Conservation (phyloP, 2,113 vertebrate genomes). For the Alosa alosa region DNA sequence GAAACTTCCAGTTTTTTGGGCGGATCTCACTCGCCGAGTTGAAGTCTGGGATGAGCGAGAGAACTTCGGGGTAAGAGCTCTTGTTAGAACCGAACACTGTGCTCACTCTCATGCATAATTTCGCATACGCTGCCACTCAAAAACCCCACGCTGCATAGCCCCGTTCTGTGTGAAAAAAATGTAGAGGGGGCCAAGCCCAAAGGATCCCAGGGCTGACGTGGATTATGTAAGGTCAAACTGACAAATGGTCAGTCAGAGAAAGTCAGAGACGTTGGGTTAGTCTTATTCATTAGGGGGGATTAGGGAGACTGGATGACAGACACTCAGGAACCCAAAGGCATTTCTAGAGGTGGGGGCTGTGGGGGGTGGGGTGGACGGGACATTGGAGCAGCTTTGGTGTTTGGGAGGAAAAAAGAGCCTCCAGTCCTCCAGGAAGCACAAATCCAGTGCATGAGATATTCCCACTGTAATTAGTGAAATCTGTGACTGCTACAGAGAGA, state of each 20-base stretch:
- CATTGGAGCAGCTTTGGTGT: not conserved
- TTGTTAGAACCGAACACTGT: not conserved
- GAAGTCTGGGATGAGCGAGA: not conserved
- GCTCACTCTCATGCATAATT: not conserved
- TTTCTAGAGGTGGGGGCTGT: not conserved
- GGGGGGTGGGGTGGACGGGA: no score
- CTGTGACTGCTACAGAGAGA: not conserved
- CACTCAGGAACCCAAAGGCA: not conserved
- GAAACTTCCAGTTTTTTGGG: not conserved
- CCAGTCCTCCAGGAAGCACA: conserved; percentile 20
- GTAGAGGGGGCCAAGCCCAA: not conserved
- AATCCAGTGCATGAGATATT: conserved; percentile 1
- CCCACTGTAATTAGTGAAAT: conserved; percentile 1
- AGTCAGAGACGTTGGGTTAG: not conserved
- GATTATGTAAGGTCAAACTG: conserved; percentile 11
- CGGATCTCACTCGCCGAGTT: not conserved
- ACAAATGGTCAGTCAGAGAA: conserved; percentile 20
- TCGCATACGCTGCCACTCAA: not conserved
- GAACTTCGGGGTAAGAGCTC: not conserved
- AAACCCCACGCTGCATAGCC: not conserved
- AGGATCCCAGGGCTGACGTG: not conserved
- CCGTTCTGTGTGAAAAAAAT: not conserved
- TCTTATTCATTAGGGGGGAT: conserved; percentile 26
- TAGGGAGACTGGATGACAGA: conserved; percentile 21
- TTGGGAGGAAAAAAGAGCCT: not conserved